phyloP scores from a whole-genome alignment of 2,888 invertebrate genomes.

The Timema podura region DNA sequence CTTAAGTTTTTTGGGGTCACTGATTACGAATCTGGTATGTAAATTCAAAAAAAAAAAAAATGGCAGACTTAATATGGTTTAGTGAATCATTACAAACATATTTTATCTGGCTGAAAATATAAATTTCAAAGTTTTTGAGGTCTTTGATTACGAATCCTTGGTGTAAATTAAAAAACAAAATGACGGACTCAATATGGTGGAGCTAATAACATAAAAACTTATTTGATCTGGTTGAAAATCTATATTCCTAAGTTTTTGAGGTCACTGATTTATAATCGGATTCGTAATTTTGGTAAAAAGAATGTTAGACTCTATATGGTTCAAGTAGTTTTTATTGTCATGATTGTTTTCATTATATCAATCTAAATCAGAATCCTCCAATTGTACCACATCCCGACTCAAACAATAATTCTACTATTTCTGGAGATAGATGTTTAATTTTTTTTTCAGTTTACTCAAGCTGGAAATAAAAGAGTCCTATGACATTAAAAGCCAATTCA shows the following conservation, averaged over 20 bases:
- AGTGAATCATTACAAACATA: background rate
- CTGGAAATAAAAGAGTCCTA: background rate
- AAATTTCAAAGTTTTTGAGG: background rate
- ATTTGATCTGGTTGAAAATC: no score
- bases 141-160: background rate
- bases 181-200: no score
- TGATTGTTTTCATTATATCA: background rate
- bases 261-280: no score
- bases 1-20: background rate
- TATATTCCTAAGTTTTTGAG: no score
- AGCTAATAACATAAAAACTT: no score
- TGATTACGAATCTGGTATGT: constrained; percentile 5
- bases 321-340: background rate
- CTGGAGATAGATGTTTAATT: background rate
- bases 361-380: background rate
- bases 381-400: background rate
- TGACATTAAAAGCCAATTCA: background rate
- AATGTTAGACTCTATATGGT: no score
- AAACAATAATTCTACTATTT: no score
- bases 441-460: background rate
- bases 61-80: background rate
- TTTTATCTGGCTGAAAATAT: background rate
- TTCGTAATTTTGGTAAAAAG: background rate
- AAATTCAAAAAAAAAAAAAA: background rate
- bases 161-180: no score